Percentiles rank a stretch among this genome's conserved stretches.
These are phyloP conservation scores for Helarctos malayanus DNA, from an alignment of 2,797 vertebrate species.

Conservation along the genomic window DNA sequence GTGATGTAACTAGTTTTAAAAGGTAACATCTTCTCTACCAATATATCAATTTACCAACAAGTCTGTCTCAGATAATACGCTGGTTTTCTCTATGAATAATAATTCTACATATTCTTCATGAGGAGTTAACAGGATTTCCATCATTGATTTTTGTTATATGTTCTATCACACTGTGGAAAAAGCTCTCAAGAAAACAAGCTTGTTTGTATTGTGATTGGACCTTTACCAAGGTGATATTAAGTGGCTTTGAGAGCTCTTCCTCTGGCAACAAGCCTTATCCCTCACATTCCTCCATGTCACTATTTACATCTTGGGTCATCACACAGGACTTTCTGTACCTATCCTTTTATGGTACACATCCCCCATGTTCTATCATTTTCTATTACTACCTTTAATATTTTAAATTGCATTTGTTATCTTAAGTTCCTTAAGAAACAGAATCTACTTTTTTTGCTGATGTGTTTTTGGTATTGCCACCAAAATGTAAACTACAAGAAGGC, in stretches of 20 bases:
- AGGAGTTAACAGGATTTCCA: neutral
- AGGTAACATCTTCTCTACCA: neutral
- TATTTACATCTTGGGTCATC: neutral
- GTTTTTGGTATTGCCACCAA: neutral
- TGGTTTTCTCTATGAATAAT: neutral
- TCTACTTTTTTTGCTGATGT: neutral
- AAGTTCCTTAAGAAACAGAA: neutral
- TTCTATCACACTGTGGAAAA: neutral
- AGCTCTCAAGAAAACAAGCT: neutral
- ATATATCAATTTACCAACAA: neutral
- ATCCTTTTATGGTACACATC: neutral
- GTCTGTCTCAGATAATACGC: neutral
- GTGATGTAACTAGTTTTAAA: neutral
- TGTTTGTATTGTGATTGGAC: neutral
- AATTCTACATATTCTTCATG: neutral
- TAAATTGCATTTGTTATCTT: neutral
- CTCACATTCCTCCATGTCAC: neutral
- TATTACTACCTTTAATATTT: neutral
- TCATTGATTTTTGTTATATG: neutral
- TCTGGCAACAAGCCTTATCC: neutral
- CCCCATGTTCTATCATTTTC: neutral
- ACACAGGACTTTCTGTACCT: neutral
- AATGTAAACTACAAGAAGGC: neutral
- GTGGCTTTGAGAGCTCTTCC: neutral
- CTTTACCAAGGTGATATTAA: neutral